Evolutionary conservation across 2,113 vertebrate species (phyloP), one percentile per base, ranked within the genome.

Genomic region (Jacana jacana): DNA sequence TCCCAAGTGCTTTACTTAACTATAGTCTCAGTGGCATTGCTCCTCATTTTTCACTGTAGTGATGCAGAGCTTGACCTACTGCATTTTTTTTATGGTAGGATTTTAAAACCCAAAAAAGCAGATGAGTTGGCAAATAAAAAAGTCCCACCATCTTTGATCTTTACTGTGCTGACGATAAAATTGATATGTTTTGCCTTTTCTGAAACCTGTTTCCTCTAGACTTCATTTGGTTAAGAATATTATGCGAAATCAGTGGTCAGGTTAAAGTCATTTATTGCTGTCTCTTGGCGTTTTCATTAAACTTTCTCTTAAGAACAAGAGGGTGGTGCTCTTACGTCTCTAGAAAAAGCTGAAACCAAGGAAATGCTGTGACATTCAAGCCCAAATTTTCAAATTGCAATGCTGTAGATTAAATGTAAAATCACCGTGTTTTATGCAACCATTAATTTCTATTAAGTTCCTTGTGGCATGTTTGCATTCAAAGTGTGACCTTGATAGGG

Each of bases 181-280:
- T 60, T 3, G 3, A 42, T 84, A 64, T 76, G 40, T 88, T 92
- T 94, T 91, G 52, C 33, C 25, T 92, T 52, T 24, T 82, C 66
- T 87, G 70, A 93, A 87, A 81, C 57, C 51, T 64, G 55, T 76
- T 95, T 93, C 68, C 51, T 86, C 19, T 3, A 3, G 85, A 18
- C 68, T 94, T 95, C n/a, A 20, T 91, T 40, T 81, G 55, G 18
- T 91, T 89, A 73, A 86, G 55, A 91, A 57, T 93, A 93, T 65
- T 79, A 52, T 60, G 37, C 65, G 88, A 61, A 68, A 86, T 68
- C 44, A 14, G 2, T 79, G 61, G 22, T 54, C 0, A 0, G 46
- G 77, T 83, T 90, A 25, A 89, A 87, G 68, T 86, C 0, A 72
- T 93, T 94, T 68, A 35, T 76, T 52, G 66, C 35, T 68, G 69